Evolutionary conservation across 2,113 vertebrate species (phyloP), one percentile per base, ranked within the genome.

Genomic region (Bucco capensis): DNA sequence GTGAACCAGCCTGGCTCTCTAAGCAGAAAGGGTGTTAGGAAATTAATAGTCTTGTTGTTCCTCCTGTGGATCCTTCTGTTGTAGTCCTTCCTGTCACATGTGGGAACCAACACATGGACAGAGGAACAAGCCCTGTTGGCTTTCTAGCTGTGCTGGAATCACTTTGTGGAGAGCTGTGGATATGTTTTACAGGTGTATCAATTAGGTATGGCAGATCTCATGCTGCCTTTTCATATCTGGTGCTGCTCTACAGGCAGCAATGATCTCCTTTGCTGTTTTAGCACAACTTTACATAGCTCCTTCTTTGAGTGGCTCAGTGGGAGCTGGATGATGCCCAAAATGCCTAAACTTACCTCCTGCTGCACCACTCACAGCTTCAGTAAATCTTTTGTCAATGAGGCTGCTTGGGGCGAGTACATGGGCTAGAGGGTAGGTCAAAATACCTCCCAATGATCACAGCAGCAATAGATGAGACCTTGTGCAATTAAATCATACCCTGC

Each of bases 61-160:
- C 60, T 21, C 23, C 44, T 7, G 10, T 47, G 31, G 24, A 47
- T 65, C 22, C 56, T 80, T 50, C 49, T 42, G 23, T 60, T 50
- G 13, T 28, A 54, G 64, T n/a, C 37, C 31, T 73, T 92, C n/a
- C 44, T 71, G 56, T 27, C 44, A 24, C 3, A 6, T 9, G 11
- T 2, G 7, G 47, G 30, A 82, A 44, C 4, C 47, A 60, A 33
- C 12, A 35, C 0, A 0, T 51, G 19, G 33, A 49, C 14, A 75
- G 53, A 70, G 14, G n/a, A 10, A 50, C 18, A 50, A 90, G 25
- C 49, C 30, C 14, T 35, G 33, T 22, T 19, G 35, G 24, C 22
- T 74, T 37, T 78, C 27, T 27, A n/a, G 33, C 15, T 64, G 3
- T 73, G 21, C 54, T 69, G 71, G 47, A 74, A 84, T 71, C 42